phyloP scores from a whole-genome alignment of 2,113 vertebrate genomes.

The Sapayoa aenigma region DNA sequence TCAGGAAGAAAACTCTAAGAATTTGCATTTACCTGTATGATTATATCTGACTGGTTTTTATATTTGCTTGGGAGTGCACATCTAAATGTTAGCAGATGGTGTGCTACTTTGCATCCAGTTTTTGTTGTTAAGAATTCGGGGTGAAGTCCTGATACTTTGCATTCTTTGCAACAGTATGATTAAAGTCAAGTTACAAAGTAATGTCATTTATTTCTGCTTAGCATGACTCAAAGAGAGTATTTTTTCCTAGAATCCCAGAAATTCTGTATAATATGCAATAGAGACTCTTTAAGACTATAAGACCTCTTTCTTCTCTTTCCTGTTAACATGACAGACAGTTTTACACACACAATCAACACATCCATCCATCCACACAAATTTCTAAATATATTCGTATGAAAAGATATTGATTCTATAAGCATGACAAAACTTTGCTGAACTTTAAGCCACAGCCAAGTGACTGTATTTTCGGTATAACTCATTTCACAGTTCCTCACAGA shows the following conservation, averaged over 20 bases:
- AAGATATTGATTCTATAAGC: neutral
- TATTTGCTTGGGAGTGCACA: neutral
- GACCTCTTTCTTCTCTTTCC: neutral
- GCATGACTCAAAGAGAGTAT: fast-evolving
- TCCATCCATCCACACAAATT: neutral
- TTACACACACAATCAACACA: neutral
- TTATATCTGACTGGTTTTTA: neutral
- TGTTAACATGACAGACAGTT: neutral
- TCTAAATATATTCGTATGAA: neutral
- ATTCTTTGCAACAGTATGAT: neutral
- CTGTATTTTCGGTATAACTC: neutral
- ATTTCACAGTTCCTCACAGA: neutral
- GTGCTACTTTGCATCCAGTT: neutral
- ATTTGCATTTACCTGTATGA: neutral
- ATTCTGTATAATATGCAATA: neutral
- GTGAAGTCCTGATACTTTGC: neutral
- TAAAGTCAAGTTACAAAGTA: neutral
- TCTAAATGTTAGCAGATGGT: neutral
- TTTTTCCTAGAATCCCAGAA: neutral
- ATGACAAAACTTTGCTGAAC: neutral
- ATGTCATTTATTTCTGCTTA: neutral
- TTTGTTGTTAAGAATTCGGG: neutral
- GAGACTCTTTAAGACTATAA: neutral
- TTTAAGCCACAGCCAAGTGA: neutral
- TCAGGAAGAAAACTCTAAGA: neutral